phyloP scores from a whole-genome alignment of 2,113 vertebrate genomes.

The Lepus europaeus region DNA sequence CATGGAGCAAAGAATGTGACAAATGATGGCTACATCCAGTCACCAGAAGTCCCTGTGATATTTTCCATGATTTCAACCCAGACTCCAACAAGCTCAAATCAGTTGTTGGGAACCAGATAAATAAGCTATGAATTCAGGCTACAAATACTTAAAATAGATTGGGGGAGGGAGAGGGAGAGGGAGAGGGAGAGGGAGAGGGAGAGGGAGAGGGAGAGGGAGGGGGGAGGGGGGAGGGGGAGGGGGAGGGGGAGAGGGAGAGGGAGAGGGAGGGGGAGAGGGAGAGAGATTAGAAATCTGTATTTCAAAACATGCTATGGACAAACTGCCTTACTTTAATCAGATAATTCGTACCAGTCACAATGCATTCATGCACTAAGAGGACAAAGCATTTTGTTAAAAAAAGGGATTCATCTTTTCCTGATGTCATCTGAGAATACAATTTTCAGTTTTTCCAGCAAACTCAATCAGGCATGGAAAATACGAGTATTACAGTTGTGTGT shows the following conservation, averaged over 20 bases:
- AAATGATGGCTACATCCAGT: not conserved
- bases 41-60: not conserved
- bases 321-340: slow-evolving; percentile 15
- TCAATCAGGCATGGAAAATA: slow-evolving; percentile 38
- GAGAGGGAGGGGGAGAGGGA: too few relatives aligned
- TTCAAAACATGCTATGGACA: slow-evolving; percentile 28
- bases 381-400: slow-evolving; percentile 24
- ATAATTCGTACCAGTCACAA: not conserved
- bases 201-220: too few relatives aligned
- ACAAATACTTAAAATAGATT: not conserved
- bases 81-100: not conserved
- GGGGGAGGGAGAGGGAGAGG: too few relatives aligned
- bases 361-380: slow-evolving; percentile 4
- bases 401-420: slow-evolving; percentile 35
- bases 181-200: too few relatives aligned
- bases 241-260: too few relatives aligned
- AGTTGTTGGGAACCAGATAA: not conserved
- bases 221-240: too few relatives aligned
- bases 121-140: not conserved
- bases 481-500: not conserved
- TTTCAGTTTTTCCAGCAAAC: slow-evolving; percentile 62
- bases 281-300: not conserved
- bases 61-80: not conserved
- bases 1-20: not conserved
- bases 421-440: not conserved